A percentile compares a stretch with the other conserved stretches of the same genome.
phyloP scores from a whole-genome alignment of 1,140 invertebrate species.

The Drosophila hydei region DNA sequence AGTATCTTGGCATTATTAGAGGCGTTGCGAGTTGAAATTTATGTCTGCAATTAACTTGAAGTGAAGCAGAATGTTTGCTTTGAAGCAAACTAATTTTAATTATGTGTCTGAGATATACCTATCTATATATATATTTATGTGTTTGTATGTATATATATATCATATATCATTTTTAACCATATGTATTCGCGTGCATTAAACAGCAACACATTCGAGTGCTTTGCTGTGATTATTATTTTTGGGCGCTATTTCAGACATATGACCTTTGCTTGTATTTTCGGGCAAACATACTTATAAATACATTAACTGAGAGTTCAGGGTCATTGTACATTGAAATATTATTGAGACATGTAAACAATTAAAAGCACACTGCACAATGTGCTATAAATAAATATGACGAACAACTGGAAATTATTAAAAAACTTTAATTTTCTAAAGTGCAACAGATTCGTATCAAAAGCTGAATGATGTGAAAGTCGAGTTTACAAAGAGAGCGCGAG shows the following conservation, averaged over 20 bases:
- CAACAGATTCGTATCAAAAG: not conserved
- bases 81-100: constrained; percentile 41
- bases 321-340: constrained; percentile 3
- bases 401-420: not conserved
- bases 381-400: not conserved
- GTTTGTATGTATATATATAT: not conserved
- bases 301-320: constrained; percentile 13
- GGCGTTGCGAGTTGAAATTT: constrained; percentile 39
- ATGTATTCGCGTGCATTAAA: constrained; percentile 4
- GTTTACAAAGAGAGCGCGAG: not conserved
- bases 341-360: constrained; percentile 1
- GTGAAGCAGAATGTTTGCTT: constrained; percentile 26
- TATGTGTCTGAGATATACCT: constrained; percentile 18
- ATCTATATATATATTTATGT: not conserved
- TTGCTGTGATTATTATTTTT: constrained; percentile 3
- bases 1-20: constrained; percentile 14
- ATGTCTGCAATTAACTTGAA: constrained; percentile 39
- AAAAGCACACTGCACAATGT: not conserved
- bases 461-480: not conserved
- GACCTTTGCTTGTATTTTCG: constrained; percentile 13
- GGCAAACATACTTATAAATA: constrained; percentile 5
- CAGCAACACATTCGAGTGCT: constrained; percentile 15
- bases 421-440: not conserved
- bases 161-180: constrained; percentile 1
- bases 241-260: constrained; percentile 7